Base-by-base conservation (phyloP, 2,113 vertebrate genomes). In the Thunnus thynnus region DNA sequence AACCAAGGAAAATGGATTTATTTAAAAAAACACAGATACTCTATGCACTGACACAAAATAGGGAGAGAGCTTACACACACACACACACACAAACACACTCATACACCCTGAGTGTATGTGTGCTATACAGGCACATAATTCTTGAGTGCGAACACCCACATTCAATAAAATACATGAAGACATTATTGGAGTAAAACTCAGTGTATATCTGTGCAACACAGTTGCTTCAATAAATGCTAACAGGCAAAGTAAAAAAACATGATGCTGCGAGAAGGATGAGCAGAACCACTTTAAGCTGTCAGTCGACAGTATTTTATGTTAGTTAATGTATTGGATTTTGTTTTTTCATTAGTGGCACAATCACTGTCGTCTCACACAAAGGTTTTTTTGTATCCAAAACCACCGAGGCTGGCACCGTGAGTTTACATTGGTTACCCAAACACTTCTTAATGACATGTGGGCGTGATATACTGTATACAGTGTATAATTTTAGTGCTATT, bases 1-100 rank as follows among this genome's bases (percentile, higher is more conserved):
- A 87, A 85, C 71, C 84, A 76, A 88, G 25, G 14, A 62, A 92
- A 92, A 90, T 87, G 81, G 82, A 84, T 82, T 87, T 80, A 80
- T 84, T 66, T 76, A 87, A 83, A 78, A 64, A 76, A 72, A 78
- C 67, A 86, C 27, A 82, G 51, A 85, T n/a, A 76, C 76, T 64
- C 79, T 66, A 74, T 86, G 78, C 86, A 75, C 68, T 48, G 76
- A 85, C 88, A 86, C 83, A 82, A 88, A 90, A 67, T 55, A 83
- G 63, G 7, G 46, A 63, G 65, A 60, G 69, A 51, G 76, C 72
- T 79, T 64, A 72, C 84, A 78, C 16, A 11, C 65, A 63, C 52
- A 81, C 44, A 84, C 17, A 86, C 80, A 75, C 54, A 60, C 54
- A 60, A 5, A 32, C 13, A 16, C 20, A 20, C 5, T 47, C 57